Percentiles rank a stretch among this genome's conserved stretches.
Evolutionary conservation across 1,140 invertebrate genomes (phyloP).

Genomic region (Colletes latitarsis): DNA sequence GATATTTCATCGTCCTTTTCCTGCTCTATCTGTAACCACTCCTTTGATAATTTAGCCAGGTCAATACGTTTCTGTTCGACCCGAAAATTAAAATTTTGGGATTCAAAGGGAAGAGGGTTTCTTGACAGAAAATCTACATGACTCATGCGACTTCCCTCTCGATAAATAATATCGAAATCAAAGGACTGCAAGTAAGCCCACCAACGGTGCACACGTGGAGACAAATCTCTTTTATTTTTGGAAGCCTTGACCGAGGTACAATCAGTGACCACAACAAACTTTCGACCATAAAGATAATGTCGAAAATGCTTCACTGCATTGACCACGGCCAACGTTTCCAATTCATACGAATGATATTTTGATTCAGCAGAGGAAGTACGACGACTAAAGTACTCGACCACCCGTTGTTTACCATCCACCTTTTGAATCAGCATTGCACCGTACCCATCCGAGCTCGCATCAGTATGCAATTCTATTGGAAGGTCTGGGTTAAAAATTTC

Average conservation of each 20-base stretch:
- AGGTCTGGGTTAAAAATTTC: neutral
- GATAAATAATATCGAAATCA: constrained; percentile 57
- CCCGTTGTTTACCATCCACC: neutral
- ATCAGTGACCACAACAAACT: constrained; percentile 60
- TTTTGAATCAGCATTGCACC: neutral
- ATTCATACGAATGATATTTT: constrained; percentile 17
- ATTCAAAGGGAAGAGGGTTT: constrained; percentile 23
- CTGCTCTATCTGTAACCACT: constrained; percentile 62
- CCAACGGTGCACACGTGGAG: constrained; percentile 70
- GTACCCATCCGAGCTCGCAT: constrained; percentile 4
- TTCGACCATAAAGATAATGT: constrained; percentile 66
- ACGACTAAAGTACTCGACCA: neutral
- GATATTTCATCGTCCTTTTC: constrained; percentile 46
- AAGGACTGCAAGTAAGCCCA: constrained; percentile 70
- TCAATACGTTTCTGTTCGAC: constrained; percentile 49
- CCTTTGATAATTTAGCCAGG: constrained; percentile 42
- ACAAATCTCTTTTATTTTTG: constrained; percentile 68
- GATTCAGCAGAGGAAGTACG: neutral
- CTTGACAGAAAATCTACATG: constrained; percentile 50
- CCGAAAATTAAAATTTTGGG: neutral
- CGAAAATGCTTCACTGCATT: constrained; percentile 55
- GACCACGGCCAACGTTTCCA: neutral
- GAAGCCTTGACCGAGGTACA: constrained; percentile 71
- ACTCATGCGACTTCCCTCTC: constrained; percentile 41
- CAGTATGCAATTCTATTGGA: neutral